Evolutionary conservation across 2,888 invertebrate genomes (phyloP).

Genomic region (Drosophila mayaguana): DNA sequence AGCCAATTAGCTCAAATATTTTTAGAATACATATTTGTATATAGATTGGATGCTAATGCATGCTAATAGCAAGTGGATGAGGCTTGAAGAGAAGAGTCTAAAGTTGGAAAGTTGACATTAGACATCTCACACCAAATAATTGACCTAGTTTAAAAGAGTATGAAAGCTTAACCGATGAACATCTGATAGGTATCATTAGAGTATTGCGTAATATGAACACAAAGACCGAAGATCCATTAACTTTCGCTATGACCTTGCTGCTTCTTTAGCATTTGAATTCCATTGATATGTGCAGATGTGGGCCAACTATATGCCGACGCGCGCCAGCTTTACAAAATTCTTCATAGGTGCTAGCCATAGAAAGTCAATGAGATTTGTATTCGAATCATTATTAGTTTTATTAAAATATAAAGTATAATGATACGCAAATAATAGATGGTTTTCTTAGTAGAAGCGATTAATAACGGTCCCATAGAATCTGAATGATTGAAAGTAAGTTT

Average conservation of each 20-base stretch:
- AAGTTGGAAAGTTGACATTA: not conserved
- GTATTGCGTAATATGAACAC: constrained; percentile 31
- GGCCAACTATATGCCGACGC: constrained; percentile 44
- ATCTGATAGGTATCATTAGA: not conserved
- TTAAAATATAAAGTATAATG: constrained; percentile 25
- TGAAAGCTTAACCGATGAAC: not conserved
- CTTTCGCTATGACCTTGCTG: constrained; percentile 54
- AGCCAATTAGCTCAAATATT: not conserved
- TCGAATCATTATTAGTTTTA: constrained; percentile 27
- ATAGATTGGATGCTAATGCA: not conserved
- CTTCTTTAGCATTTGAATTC: constrained; percentile 14
- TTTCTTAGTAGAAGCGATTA: constrained; percentile 25
- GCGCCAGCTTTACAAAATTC: constrained; percentile 21
- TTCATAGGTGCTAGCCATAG: constrained; percentile 29
- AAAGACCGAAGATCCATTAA: constrained; percentile 38
- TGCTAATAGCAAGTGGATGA: not conserved
- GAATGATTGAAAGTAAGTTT: constrained; percentile 43
- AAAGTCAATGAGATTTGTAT: constrained; percentile 47
- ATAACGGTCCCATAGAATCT: constrained; percentile 56
- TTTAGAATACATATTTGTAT: not conserved
- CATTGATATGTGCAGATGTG: constrained; percentile 2
- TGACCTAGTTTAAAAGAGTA: not conserved
- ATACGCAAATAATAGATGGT: constrained; percentile 40
- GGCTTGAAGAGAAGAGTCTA: too few relatives aligned
- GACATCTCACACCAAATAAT: not conserved